Evolutionary conservation across 2,113 vertebrate genomes (phyloP).

Genomic region (Axis porcinus): DNA sequence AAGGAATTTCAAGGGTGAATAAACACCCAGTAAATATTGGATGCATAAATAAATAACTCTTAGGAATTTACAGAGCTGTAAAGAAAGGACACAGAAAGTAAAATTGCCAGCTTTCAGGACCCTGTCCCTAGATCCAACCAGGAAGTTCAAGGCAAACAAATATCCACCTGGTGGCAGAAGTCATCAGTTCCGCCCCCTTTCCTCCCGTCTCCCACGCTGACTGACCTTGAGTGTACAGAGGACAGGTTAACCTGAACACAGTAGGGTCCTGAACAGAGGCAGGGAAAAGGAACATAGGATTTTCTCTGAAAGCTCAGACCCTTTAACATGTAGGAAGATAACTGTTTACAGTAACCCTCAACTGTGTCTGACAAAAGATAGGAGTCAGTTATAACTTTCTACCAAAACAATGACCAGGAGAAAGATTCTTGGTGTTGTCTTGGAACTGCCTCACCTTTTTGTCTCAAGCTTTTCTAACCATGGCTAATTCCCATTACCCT

Average conservation of each 20-base stretch:
- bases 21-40: not conserved
- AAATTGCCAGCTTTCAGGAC: not conserved
- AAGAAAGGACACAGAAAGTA: not conserved
- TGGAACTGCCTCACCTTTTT: not conserved
- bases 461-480: not conserved
- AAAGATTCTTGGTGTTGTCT: not conserved
- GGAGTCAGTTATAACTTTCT: not conserved
- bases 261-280: not conserved
- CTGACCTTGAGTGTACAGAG: not conserved
- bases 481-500: not conserved
- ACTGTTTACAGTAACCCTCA: not conserved
- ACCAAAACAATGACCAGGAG: not conserved
- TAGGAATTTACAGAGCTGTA: not conserved
- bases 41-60: not conserved
- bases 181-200: not conserved
- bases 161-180: accelerated
- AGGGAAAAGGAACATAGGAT: not conserved
- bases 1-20: not conserved
- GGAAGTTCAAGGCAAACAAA: not conserved
- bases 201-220: too few species aligned
- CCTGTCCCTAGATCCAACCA: not conserved
- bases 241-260: not conserved
- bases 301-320: not conserved
- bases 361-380: not conserved
- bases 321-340: not conserved